These are phyloP conservation scores for Sminthurinus aureus DNA, from an alignment of 2,888 invertebrate species.

Conservation along the genomic window DNA sequence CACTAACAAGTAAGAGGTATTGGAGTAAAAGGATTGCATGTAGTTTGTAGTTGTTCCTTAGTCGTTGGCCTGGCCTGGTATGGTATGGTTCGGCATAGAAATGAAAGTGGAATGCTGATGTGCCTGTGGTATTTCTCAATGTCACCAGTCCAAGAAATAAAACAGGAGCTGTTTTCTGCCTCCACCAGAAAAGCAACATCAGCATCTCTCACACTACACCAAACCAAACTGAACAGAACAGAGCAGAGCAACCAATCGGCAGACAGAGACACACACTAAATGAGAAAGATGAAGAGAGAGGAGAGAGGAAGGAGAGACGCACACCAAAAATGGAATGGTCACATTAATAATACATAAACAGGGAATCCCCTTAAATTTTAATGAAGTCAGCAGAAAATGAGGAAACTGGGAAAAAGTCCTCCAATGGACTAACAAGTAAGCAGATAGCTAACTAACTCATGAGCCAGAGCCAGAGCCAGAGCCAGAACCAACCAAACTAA, in stretches of 20 bases:
- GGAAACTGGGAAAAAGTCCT: too few relatives aligned
- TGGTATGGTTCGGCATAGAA: neutral
- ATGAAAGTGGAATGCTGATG: neutral
- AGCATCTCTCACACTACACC: too few relatives aligned
- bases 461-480: too few relatives aligned
- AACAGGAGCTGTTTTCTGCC: too few relatives aligned
- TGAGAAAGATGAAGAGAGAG: neutral
- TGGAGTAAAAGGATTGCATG: too few relatives aligned
- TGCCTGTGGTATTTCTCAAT: neutral
- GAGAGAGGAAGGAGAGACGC: neutral
- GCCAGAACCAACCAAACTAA: neutral
- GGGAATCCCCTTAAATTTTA: constrained; percentile 8
- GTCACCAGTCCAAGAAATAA: neutral
- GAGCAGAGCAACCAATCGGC: neutral
- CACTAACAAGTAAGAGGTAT: too few relatives aligned
- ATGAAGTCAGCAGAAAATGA: constrained; percentile 6
- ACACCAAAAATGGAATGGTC: constrained; percentile 7
- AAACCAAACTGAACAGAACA: too few relatives aligned
- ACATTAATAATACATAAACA: constrained; percentile 24
- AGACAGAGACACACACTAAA: neutral
- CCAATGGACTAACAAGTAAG: too few relatives aligned
- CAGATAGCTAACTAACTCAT: too few relatives aligned
- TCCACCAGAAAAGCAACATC: too few relatives aligned
- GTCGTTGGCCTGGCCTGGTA: too few relatives aligned
- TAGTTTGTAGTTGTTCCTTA: too few relatives aligned